A percentile compares a stretch with the other conserved stretches of the same genome.
Conservation (phyloP, 2,888 invertebrate genomes). For the Chromoteleia sp. region DNA sequence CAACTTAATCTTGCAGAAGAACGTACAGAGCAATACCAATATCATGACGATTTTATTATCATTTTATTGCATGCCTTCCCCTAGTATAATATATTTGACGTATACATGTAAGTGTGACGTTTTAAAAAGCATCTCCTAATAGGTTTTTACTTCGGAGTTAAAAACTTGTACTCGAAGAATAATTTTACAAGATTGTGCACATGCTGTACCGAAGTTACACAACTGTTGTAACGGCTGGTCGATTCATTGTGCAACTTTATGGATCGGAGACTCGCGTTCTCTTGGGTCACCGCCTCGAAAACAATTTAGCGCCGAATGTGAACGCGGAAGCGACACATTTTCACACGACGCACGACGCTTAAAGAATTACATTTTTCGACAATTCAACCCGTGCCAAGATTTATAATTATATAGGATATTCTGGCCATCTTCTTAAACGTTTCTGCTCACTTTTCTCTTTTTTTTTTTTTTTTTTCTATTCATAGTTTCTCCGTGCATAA, state of each 20-base stretch:
- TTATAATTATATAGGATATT: too few species aligned
- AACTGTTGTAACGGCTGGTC: slow-evolving; percentile 50
- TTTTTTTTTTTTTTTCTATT: background rate
- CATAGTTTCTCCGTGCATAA: too few species aligned
- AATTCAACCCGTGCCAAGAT: slow-evolving; percentile 11
- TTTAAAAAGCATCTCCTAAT: slow-evolving; percentile 32
- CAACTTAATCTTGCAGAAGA: background rate
- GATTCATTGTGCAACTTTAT: slow-evolving; percentile 65
- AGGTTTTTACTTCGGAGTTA: slow-evolving; percentile 27
- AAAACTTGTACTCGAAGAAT: slow-evolving; percentile 29
- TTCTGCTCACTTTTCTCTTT: background rate
- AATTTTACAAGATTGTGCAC: slow-evolving; percentile 53
- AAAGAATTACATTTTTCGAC: slow-evolving; percentile 18
- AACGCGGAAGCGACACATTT: slow-evolving; percentile 50
- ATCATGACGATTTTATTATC: slow-evolving; percentile 43
- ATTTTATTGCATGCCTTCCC: slow-evolving; percentile 24
- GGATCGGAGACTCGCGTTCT: slow-evolving; percentile 42
- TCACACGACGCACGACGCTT: slow-evolving; percentile 16
- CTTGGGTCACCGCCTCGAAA: slow-evolving; percentile 38
- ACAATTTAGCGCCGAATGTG: slow-evolving; percentile 55
- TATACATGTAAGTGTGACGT: slow-evolving; percentile 33
- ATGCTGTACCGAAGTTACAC: slow-evolving; percentile 48
- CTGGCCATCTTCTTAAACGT: too few species aligned
- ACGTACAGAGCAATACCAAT: slow-evolving; percentile 18
- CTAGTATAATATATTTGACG: slow-evolving; percentile 14